These are phyloP conservation scores for Typhlichthys subterraneus DNA, from an alignment of 2,797 vertebrate genomes.

Conservation along the genomic window DNA sequence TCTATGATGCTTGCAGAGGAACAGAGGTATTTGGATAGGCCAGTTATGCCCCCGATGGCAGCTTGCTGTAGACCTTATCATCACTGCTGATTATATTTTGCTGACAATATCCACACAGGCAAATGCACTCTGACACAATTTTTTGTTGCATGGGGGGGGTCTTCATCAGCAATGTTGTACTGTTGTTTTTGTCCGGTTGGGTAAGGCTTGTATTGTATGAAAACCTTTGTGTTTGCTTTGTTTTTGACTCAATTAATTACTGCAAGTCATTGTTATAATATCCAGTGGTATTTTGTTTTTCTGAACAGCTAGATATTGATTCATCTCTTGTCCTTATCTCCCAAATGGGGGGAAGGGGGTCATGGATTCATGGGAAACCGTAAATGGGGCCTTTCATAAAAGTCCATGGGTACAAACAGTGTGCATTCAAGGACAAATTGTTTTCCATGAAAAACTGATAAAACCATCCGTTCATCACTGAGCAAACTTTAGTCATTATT, in stretches of 20 bases:
- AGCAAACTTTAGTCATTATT: conserved; percentile 81
- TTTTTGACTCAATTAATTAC: background rate
- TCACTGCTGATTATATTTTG: conserved; percentile 8
- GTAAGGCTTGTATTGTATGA: background rate
- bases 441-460: conserved; percentile 83
- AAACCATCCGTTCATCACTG: conserved; percentile 76
- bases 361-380: conserved; percentile 73
- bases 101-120: conserved; percentile 17
- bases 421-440: conserved; percentile 82
- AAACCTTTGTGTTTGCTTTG: background rate
- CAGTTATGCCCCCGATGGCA: conserved; percentile 4
- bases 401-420: conserved; percentile 79
- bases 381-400: conserved; percentile 85
- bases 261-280: conserved; percentile 21
- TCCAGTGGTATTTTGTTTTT: conserved; percentile 46
- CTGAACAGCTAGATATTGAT: conserved; percentile 75
- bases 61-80: conserved; percentile 3
- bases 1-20: no score
- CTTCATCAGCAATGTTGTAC: background rate
- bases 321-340: conserved; percentile 72
- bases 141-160: background rate
- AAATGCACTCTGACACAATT: conserved; percentile 27
- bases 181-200: background rate
- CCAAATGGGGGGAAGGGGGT: conserved; percentile 43
- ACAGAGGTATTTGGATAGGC: background rate